Percentiles rank a stretch among this genome's conserved stretches.
Conservation (phyloP, 2,888 invertebrate species). For the Drosophila nr. fundita region DNA sequence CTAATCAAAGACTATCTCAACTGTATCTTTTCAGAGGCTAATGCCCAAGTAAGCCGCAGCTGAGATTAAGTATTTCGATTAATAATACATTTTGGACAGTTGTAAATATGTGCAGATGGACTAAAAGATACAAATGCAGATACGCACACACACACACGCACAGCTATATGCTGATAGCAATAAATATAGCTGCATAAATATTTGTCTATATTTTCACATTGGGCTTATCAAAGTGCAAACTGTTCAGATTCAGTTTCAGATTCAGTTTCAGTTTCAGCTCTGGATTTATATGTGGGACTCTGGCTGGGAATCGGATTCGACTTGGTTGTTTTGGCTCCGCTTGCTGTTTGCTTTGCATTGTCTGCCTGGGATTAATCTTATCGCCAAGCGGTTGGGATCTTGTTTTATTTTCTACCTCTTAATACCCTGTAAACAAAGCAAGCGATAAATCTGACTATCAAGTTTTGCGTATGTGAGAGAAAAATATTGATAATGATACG, state of each 20-base stretch:
- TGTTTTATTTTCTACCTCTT: neutral
- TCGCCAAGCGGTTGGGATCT: conserved; percentile 4
- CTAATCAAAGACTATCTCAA: conserved; percentile 1
- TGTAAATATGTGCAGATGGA: conserved; percentile 31
- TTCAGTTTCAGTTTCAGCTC: neutral
- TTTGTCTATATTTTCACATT: conserved; percentile 65
- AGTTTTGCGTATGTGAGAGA: neutral
- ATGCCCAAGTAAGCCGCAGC: neutral
- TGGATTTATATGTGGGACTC: neutral
- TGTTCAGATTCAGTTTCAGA: conserved; percentile 1
- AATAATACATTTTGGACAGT: conserved; percentile 4
- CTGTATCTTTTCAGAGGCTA: neutral
- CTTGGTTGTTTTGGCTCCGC: neutral
- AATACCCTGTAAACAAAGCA: neutral
- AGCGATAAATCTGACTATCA: neutral
- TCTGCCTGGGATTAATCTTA: conserved; percentile 35
- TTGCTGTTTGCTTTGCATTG: conserved; percentile 23
- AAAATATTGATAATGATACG: neutral
- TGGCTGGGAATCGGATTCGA: neutral
- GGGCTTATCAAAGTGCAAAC: conserved; percentile 66
- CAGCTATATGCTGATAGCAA: conserved; percentile 1
- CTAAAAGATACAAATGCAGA: conserved; percentile 24
- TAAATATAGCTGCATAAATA: conserved; percentile 66
- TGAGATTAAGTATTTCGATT: conserved; percentile 24
- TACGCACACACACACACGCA: neutral